These are phyloP conservation scores for Drosophila hydei DNA, from an alignment of 1,140 invertebrate species.

Conservation along the genomic window DNA sequence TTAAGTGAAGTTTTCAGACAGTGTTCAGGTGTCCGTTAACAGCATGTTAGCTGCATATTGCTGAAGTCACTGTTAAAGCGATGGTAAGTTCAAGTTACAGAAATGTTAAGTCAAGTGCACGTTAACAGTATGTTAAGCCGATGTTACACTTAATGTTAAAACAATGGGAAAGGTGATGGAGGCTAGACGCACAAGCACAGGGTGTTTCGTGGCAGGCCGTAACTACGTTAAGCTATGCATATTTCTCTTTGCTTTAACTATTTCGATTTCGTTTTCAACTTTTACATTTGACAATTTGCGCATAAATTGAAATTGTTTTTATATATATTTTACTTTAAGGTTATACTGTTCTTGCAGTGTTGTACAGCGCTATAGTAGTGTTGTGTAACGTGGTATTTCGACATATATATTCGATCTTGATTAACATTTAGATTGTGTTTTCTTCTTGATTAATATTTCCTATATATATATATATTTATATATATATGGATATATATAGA, in stretches of 20 bases:
- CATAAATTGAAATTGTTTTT: slow-evolving; percentile 34
- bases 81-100: too few species aligned
- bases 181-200: slow-evolving; percentile 12
- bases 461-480: slow-evolving; percentile 34
- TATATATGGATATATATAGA: slow-evolving; percentile 28
- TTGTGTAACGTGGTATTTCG: slow-evolving; percentile 5
- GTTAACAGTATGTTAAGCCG: background rate
- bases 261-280: background rate
- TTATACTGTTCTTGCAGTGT: slow-evolving; percentile 19
- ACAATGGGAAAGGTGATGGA: background rate
- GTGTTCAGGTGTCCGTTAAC: background rate
- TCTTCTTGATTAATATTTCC: too few species aligned
- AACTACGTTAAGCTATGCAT: slow-evolving; percentile 43
- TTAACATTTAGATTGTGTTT: slow-evolving; percentile 39
- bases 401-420: slow-evolving; percentile 13
- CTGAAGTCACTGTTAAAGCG: too few species aligned
- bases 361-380: slow-evolving; percentile 18
- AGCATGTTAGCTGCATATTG: too few species aligned
- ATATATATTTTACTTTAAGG: slow-evolving; percentile 10
- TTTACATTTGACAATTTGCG: slow-evolving; percentile 17
- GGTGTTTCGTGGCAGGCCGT: slow-evolving; percentile 25
- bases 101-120: too few species aligned
- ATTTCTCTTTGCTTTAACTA: slow-evolving; percentile 27
- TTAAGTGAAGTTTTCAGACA: too few species aligned
- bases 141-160: slow-evolving; percentile 6